Conservation (phyloP, 2,888 invertebrate genomes). For the Drosophila flavopinicola region DNA sequence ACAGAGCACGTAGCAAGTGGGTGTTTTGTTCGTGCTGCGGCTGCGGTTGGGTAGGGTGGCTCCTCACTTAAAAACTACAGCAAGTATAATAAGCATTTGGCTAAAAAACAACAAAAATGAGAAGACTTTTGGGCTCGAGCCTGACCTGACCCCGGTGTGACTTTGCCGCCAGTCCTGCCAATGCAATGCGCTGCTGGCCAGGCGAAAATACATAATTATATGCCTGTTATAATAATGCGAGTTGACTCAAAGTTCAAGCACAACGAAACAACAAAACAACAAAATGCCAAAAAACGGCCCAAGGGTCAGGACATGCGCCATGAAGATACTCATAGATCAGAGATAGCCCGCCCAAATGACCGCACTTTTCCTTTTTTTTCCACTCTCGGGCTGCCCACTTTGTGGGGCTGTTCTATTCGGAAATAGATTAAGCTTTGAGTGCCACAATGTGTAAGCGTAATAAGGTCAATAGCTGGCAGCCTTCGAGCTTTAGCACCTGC, state of each 20-base stretch:
- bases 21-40: not conserved
- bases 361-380: slow-evolving; percentile 24
- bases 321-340: slow-evolving; percentile 49
- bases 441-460: slow-evolving; percentile 59
- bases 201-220: slow-evolving; percentile 75
- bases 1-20: slow-evolving; percentile 68
- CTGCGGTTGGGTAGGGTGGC: not conserved
- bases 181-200: slow-evolving; percentile 56
- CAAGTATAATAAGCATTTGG: slow-evolving; percentile 69
- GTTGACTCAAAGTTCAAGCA: slow-evolving; percentile 65
- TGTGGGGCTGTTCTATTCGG: slow-evolving; percentile 15
- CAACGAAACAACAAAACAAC: slow-evolving; percentile 35
- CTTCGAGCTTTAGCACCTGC: slow-evolving; percentile 33
- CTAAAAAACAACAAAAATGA: slow-evolving; percentile 29
- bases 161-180: slow-evolving; percentile 16
- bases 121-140: not conserved
- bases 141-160: slow-evolving; percentile 2
- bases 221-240: slow-evolving; percentile 71
- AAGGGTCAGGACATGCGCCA: slow-evolving; percentile 38
- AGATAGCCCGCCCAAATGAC: slow-evolving; percentile 42
- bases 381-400: not conserved
- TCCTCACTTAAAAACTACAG: slow-evolving; percentile 66
- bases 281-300: slow-evolving; percentile 28
- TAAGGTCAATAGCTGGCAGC: slow-evolving; percentile 52
- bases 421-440: slow-evolving; percentile 63